A percentile compares a stretch with the other conserved stretches of the same genome.
Evolutionary conservation across 2,888 invertebrate genomes (phyloP).

Genomic region (Mayetiola destructor): DNA sequence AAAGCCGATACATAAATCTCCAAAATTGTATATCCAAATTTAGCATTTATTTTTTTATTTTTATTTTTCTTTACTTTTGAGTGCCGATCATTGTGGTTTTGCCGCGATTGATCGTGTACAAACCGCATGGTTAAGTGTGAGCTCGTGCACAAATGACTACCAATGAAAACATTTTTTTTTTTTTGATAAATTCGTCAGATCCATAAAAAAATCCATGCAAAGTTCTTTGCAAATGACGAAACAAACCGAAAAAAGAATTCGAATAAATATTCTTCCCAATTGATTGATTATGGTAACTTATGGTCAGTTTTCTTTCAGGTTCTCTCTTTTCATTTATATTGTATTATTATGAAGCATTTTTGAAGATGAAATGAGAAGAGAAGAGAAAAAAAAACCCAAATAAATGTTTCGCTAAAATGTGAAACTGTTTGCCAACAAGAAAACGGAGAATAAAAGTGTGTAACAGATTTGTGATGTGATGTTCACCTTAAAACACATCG

Average conservation of each 20-base stretch:
- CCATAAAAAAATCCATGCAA: too few species aligned
- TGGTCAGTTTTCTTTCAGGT: background rate
- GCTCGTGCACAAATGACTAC: background rate
- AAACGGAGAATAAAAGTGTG: background rate
- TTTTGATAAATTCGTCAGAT: background rate
- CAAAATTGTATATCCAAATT: background rate
- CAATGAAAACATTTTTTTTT: background rate
- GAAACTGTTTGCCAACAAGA: background rate
- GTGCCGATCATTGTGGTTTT: too few species aligned
- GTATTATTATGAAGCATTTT: too few species aligned
- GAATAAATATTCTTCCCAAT: too few species aligned
- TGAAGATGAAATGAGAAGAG: too few species aligned
- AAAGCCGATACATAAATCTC: background rate
- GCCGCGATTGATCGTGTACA: background rate
- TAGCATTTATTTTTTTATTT: too few species aligned
- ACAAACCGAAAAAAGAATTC: too few species aligned
- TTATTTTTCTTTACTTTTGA: too few species aligned
- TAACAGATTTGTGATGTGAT: background rate
- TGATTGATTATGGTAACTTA: conserved; percentile 9
- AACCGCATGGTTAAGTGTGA: background rate
- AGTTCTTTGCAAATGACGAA: background rate
- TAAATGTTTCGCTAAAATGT: background rate
- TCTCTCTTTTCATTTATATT: background rate
- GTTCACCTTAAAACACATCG: background rate
- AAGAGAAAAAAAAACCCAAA: too few species aligned